Percentiles rank a stretch among this genome's conserved stretches.
Conservation (phyloP, 2,113 vertebrate genomes). For the Alethe castanea region DNA sequence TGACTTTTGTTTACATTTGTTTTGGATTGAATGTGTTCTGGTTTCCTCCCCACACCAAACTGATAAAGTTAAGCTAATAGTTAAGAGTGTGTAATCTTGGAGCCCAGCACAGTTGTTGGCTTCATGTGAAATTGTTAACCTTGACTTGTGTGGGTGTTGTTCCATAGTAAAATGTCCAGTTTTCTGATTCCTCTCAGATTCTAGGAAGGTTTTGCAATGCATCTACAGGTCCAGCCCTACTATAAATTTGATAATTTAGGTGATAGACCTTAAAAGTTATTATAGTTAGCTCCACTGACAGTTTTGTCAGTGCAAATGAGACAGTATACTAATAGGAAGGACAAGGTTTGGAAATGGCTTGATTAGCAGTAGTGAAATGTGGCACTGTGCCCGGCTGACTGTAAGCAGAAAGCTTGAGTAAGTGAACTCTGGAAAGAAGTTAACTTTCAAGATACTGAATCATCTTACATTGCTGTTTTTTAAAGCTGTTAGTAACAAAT, state of each 20-base stretch:
- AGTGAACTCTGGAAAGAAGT: background rate
- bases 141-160: background rate
- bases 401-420: background rate
- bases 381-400: background rate
- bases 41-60: background rate
- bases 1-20: background rate
- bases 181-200: background rate
- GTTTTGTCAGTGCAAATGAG: background rate
- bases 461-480: background rate
- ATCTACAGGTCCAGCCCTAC: background rate
- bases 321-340: background rate
- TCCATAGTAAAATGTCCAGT: background rate
- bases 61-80: background rate
- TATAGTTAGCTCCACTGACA: background rate
- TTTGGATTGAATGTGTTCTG: background rate
- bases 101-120: background rate
- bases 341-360: background rate
- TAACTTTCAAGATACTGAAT: background rate
- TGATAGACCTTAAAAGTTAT: background rate
- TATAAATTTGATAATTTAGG: background rate
- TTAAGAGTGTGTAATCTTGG: background rate
- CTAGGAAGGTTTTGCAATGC: background rate
- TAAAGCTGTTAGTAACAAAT: background rate
- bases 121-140: background rate
- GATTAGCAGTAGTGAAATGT: background rate